Percentiles rank a stretch among this genome's conserved stretches.
These are phyloP conservation scores for Ateles fusciceps DNA, from an alignment of 2,797 vertebrate genomes.

Conservation along the genomic window DNA sequence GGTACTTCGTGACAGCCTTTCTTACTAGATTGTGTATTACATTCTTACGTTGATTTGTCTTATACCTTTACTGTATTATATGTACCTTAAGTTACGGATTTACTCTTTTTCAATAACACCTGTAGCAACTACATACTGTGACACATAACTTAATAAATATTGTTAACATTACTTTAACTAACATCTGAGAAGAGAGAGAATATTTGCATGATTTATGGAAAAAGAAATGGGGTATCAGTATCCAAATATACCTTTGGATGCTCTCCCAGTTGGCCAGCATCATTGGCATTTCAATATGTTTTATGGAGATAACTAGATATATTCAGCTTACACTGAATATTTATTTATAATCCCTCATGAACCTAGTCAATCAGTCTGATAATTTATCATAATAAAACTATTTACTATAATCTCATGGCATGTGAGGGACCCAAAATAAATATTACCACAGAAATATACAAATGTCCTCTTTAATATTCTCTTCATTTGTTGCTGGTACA, in stretches of 20 bases:
- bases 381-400: constrained; percentile 13
- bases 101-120: background rate
- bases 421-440: background rate
- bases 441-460: background rate
- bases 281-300: background rate
- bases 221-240: background rate
- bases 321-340: background rate
- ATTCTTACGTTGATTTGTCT: background rate
- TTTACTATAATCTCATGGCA: background rate
- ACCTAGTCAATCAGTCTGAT: background rate
- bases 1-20: background rate
- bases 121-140: background rate
- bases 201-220: background rate
- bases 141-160: background rate
- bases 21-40: background rate
- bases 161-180: background rate
- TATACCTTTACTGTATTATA: background rate
- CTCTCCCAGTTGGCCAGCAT: background rate
- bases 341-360: background rate
- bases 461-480: background rate
- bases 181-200: background rate
- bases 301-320: background rate
- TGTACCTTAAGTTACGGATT: background rate
- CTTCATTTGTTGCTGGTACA: background rate
- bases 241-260: background rate